Evolutionary conservation across 2,888 invertebrate species (phyloP).

Genomic region (Fabriciana adippe): DNA sequence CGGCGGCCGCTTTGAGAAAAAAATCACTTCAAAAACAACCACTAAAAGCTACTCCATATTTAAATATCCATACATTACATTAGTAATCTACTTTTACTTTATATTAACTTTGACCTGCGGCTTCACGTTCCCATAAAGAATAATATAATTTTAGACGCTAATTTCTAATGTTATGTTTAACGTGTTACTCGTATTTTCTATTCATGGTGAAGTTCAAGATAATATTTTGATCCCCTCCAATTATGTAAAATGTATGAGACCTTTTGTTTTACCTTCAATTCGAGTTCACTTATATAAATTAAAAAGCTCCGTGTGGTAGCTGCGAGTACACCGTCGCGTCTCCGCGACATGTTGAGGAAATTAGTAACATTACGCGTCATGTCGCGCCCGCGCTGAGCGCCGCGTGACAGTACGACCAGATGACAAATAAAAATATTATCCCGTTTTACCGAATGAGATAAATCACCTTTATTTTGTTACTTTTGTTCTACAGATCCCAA

Average conservation of each 20-base stretch:
- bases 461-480: background rate
- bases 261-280: no score
- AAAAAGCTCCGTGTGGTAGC: no score
- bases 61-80: background rate
- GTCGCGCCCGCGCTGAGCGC: background rate
- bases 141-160: no score
- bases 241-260: no score
- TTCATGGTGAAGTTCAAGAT: no score
- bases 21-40: background rate
- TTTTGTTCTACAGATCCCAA: background rate
- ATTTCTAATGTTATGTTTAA: no score
- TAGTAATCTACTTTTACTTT: background rate
- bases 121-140: no score
- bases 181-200: no score
- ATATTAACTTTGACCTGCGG: background rate
- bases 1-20: slow-evolving; percentile 1
- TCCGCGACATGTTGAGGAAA: background rate
- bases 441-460: background rate
- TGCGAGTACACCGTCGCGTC: background rate
- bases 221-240: no score
- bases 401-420: background rate
- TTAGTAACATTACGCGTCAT: background rate
- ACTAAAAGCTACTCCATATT: background rate
- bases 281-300: no score
- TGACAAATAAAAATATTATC: slow-evolving; percentile 5